Base-by-base conservation (phyloP, 2,797 vertebrate genomes). In the Cheirogaleus major region DNA sequence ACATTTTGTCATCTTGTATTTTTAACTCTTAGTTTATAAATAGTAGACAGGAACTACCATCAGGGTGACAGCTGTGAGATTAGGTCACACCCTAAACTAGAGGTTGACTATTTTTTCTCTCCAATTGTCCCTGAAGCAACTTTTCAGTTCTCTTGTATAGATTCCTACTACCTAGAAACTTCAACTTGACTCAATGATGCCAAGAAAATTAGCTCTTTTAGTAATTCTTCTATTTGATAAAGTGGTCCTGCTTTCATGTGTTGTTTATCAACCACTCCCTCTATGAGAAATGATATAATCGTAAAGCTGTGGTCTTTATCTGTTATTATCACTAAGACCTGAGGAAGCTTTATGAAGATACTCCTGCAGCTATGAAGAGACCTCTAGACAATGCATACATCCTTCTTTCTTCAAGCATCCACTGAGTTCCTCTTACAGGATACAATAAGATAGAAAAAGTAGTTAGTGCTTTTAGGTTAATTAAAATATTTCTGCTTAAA, bases 21-120 rank as follows among this genome's bases (percentile, higher is more conserved):
- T 82, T 57, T 57, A 48, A 78, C 61, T 67, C 52, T 88, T 38
- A n/a, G 72, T 93, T 97, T 96, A 96, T 96, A 96, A 97, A 97
- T 96, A 95, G 95, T 78, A 96, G 81, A n/a, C 45, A 89, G 65
- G 41, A 72, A 72, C 94, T 89, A 57, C 59, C 5, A 1, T 89
- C 41, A 69, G 57, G 25, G 41, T 89, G 10, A 88, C 96, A 96
- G 95, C 97, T 97, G 97, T 61, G 48, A 78, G 61, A 63, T 87
- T 87, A 95, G 80, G 59, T 93, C 80, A 75, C 18, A n/a, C 38
- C 22, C 87, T 96, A n/a, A 80, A 57, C 50, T 81, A 38, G 65
- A 94, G 73, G 45, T 79, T 81, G 63, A 81, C 90, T 94, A 57
- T 79, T 92, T 91, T 91, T 96, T 41, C 78, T 45, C n/a, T 76